These are phyloP conservation scores for Euspilapteryx auroguttella DNA, from an alignment of 2,888 invertebrate species.

Conservation along the genomic window DNA sequence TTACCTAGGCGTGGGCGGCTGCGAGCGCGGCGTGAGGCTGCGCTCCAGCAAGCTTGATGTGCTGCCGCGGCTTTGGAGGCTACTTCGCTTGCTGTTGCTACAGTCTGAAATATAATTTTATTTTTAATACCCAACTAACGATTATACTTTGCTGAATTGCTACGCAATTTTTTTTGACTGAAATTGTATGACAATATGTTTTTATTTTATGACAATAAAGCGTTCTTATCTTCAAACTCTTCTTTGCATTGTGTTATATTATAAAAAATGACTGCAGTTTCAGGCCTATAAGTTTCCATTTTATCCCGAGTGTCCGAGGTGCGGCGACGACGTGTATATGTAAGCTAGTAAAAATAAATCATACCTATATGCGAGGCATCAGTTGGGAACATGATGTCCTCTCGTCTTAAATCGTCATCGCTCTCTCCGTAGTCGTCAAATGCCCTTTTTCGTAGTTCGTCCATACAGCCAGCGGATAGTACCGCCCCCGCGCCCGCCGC, in stretches of 20 bases:
- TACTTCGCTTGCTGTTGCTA: constrained; percentile 87
- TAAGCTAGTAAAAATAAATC: too few relatives aligned
- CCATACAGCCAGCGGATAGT: constrained; percentile 66
- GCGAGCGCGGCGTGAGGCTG: constrained; percentile 86
- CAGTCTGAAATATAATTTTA: constrained; percentile 51
- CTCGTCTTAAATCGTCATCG: constrained; percentile 85
- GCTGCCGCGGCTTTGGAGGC: constrained; percentile 89
- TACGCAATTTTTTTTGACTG: too few relatives aligned
- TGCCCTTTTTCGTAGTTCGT: constrained; percentile 58
- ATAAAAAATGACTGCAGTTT: too few relatives aligned
- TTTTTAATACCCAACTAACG: not conserved
- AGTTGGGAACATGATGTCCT: constrained; percentile 81
- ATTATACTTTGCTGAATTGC: too few relatives aligned
- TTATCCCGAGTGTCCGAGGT: too few relatives aligned
- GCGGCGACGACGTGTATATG: too few relatives aligned
- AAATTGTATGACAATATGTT: too few relatives aligned
- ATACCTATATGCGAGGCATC: constrained; percentile 67
- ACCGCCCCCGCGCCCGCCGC: constrained; percentile 57
- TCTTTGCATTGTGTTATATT: too few relatives aligned
- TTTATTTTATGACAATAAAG: too few relatives aligned
- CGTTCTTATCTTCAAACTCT: too few relatives aligned
- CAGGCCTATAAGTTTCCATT: too few relatives aligned
- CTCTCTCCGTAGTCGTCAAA: constrained; percentile 86
- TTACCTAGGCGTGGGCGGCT: constrained; percentile 87
- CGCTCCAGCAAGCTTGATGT: constrained; percentile 83